Conservation (phyloP, 1,140 invertebrate species). For the Mamestra configurata region DNA sequence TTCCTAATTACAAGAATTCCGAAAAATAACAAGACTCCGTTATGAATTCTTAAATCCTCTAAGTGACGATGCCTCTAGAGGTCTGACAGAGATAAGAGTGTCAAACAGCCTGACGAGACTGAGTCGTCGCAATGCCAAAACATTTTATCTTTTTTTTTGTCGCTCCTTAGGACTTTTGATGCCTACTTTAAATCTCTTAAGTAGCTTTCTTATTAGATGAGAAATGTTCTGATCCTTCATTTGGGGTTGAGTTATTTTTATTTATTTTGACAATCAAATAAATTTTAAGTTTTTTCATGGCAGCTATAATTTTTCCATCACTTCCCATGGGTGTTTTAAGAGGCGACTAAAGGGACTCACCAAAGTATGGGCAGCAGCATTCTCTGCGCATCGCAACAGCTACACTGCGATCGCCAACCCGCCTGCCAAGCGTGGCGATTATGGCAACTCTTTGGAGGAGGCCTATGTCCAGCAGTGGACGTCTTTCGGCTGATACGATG, state of each 20-base stretch:
- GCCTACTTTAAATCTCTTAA: slow-evolving; percentile 30
- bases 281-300: too few species aligned
- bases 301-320: too few species aligned
- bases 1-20: not conserved
- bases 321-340: too few species aligned
- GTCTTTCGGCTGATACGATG: too few species aligned
- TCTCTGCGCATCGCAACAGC: too few species aligned
- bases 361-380: too few species aligned
- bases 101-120: slow-evolving; percentile 3
- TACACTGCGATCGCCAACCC: too few species aligned
- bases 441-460: too few species aligned
- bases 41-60: slow-evolving; percentile 24
- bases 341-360: too few species aligned
- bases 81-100: slow-evolving; percentile 24
- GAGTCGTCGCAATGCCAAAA: slow-evolving; percentile 1
- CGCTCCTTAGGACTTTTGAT: slow-evolving; percentile 10
- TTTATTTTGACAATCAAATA: slow-evolving; percentile 3
- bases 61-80: slow-evolving; percentile 26
- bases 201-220: slow-evolving; percentile 13
- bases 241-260: not conserved
- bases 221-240: slow-evolving; percentile 7
- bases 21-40: slow-evolving; percentile 1
- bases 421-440: too few species aligned
- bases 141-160: slow-evolving; percentile 42
- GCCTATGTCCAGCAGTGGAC: too few species aligned